Conservation (phyloP, 2,113 vertebrate species). For the Mugil cephalus region DNA sequence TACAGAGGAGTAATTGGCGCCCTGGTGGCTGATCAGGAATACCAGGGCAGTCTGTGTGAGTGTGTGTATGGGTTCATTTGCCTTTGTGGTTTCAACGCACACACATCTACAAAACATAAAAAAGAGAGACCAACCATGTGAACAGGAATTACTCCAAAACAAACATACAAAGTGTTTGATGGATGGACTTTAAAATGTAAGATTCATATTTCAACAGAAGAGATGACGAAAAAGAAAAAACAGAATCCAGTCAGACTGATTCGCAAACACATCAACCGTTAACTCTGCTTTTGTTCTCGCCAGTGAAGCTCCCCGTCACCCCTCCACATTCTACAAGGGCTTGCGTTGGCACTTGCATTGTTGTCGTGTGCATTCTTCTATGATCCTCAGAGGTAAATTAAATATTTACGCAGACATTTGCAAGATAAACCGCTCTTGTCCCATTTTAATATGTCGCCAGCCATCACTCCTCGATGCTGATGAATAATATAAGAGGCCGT, state of each 20-base stretch:
- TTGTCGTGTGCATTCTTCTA: constrained; percentile 1
- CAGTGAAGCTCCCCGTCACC: constrained; percentile 24
- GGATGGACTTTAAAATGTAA: too few relatives aligned
- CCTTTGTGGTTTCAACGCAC: constrained; percentile 19
- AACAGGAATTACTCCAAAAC: too few relatives aligned
- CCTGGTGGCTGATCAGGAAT: constrained; percentile 49
- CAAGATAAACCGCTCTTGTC: constrained; percentile 78
- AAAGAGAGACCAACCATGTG: background rate
- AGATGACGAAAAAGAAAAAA: constrained; percentile 3
- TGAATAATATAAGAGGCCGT: constrained; percentile 68
- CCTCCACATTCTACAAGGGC: background rate
- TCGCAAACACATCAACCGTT: constrained; percentile 1
- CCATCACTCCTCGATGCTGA: constrained; percentile 54
- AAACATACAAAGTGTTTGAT: background rate
- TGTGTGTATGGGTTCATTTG: constrained; percentile 25
- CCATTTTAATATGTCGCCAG: constrained; percentile 71
- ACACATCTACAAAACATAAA: background rate
- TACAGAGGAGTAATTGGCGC: constrained; percentile 66
- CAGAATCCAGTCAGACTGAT: constrained; percentile 1
- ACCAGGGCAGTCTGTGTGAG: constrained; percentile 25
- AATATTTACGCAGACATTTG: constrained; percentile 78
- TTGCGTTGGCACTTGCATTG: constrained; percentile 4
- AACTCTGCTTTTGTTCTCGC: constrained; percentile 10
- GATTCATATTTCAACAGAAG: constrained; percentile 34
- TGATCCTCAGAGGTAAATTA: constrained; percentile 63